phyloP scores from a whole-genome alignment of 2,888 invertebrate species.

The Mellilla xanthometata region DNA sequence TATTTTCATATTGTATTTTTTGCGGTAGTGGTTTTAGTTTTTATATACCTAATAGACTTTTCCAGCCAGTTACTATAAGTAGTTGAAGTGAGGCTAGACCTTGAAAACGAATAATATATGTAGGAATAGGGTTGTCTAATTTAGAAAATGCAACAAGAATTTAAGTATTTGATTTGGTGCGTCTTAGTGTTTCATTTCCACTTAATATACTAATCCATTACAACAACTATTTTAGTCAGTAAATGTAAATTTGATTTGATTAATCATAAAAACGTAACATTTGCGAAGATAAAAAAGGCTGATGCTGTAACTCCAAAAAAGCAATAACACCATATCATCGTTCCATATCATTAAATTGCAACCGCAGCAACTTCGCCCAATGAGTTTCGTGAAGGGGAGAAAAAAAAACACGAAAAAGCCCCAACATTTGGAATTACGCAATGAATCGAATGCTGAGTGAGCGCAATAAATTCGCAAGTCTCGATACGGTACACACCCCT shows the following conservation, averaged over 20 bases:
- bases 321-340: constrained; percentile 22
- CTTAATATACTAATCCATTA: too few relatives aligned
- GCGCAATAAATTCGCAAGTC: constrained; percentile 66
- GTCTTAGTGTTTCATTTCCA: too few relatives aligned
- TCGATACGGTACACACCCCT: constrained; percentile 58
- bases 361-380: constrained; percentile 22
- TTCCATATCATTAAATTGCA: constrained; percentile 19
- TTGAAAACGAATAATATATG: neutral
- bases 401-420: constrained; percentile 31
- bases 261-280: neutral
- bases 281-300: neutral
- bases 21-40: too few relatives aligned
- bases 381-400: constrained; percentile 27
- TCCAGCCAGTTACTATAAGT: constrained; percentile 2
- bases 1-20: too few relatives aligned
- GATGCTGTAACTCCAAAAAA: constrained; percentile 8
- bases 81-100: constrained; percentile 1
- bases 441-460: constrained; percentile 70
- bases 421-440: constrained; percentile 60
- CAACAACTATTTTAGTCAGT: too few relatives aligned
- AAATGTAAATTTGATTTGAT: too few relatives aligned
- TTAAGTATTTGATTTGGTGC: too few relatives aligned
- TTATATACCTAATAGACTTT: too few relatives aligned
- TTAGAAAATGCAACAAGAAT: neutral
- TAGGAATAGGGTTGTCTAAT: neutral